A percentile compares a stretch with the other conserved stretches of the same genome.
Evolutionary conservation across 2,888 invertebrate genomes (phyloP).

Genomic region (Epirrhoe alternata): DNA sequence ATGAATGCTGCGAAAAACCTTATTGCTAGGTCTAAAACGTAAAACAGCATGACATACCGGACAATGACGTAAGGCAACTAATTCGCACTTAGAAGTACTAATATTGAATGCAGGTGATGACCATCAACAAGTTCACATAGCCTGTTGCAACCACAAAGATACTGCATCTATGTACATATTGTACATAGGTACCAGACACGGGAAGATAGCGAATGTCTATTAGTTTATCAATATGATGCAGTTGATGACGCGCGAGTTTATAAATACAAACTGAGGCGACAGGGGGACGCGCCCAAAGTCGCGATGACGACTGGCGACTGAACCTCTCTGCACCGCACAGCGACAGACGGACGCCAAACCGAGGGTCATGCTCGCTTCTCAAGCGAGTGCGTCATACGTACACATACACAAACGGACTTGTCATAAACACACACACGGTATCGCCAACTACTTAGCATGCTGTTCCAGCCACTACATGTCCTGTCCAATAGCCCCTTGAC

Average conservation of each 20-base stretch:
- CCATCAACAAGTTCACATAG: constrained; percentile 24
- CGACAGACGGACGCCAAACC: constrained; percentile 67
- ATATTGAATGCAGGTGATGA: constrained; percentile 26
- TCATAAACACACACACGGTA: constrained; percentile 64
- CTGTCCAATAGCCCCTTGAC: constrained; percentile 48
- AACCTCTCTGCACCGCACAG: constrained; percentile 54
- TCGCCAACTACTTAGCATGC: constrained; percentile 70
- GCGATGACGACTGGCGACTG: constrained; percentile 68
- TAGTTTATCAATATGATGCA: constrained; percentile 67
- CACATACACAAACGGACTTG: constrained; percentile 48
- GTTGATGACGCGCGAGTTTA: constrained; percentile 74
- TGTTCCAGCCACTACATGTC: constrained; percentile 57
- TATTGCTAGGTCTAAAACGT: neutral
- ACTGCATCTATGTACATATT: constrained; percentile 24
- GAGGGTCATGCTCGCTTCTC: constrained; percentile 61
- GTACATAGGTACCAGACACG: constrained; percentile 38
- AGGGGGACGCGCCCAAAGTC: constrained; percentile 78
- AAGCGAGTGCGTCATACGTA: constrained; percentile 73
- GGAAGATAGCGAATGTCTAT: constrained; percentile 57
- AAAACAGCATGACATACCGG: constrained; percentile 37
- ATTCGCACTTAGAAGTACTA: constrained; percentile 31
- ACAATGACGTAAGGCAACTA: constrained; percentile 48
- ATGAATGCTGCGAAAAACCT: neutral
- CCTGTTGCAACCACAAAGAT: constrained; percentile 20
- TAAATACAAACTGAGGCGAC: constrained; percentile 77